Evolutionary conservation across 1,140 invertebrate species (phyloP), one percentile per base, ranked within the genome.

Genomic region (Drosophila yakuba): DNA sequence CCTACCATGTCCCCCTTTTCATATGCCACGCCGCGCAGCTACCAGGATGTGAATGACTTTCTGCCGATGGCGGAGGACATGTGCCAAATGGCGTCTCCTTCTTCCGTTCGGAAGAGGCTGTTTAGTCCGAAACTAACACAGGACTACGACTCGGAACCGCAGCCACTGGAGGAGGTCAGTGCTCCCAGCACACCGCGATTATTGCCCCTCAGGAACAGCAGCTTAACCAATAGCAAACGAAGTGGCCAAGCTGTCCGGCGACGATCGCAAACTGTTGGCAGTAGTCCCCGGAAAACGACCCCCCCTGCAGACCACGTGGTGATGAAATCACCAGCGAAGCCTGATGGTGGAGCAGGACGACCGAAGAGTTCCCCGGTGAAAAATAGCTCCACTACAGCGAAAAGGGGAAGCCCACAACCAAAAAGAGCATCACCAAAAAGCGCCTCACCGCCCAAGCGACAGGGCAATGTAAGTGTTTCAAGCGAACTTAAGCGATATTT

Each of bases 31-130:
- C 71, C 58, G 3, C 76, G 38, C 0, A 60, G 23, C 23, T 44
- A 35, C 8, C 51, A 44, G 1, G 51, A 60, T 0, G 8, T 51
- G 0, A 64, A 80, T 11, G 48, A 55, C 0, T 59, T 64, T 4
- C 23, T 57, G 0, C 2, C 57, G 0, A 32, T 44, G 41, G 39
- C 55, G 2, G 56, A 59, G 2, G 56, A 57, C 17, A 47, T 15
- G 36, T 59, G 62, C 14, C 35, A 25, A 12, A 51, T 1, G 23
- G 10, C 7, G 8, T 39, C 11, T 3, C 12, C 32, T 14, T 14
- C 20, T 7, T 58, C 63, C 8, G 59, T 56, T 23, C 61, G 83
- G 11, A 86, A 86, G 43, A 59, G 83, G 4, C 60, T 86, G 12
- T 86, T 86, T 12, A 66, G 59, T 12, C 11, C 43, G 5, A 48